These are phyloP conservation scores for Tenodera sinensis DNA, from an alignment of 2,888 invertebrate genomes.

Conservation along the genomic window DNA sequence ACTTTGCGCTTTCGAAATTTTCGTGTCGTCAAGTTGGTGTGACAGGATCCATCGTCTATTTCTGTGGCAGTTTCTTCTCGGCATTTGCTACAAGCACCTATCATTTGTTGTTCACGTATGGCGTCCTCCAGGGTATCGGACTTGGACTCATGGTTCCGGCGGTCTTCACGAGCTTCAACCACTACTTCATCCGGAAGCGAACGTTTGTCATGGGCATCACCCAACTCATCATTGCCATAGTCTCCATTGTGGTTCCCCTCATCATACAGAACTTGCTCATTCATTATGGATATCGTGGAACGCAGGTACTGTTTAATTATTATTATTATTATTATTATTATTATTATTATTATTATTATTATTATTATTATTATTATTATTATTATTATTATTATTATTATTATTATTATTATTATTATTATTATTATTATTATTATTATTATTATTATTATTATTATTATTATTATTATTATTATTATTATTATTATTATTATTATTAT, in stretches of 20 bases:
- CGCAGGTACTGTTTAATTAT: conserved; percentile 38
- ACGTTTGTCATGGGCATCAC: conserved; percentile 70
- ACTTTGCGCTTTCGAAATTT: conserved; percentile 61
- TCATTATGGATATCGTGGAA: conserved; percentile 66
- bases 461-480: no score
- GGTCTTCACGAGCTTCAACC: conserved; percentile 68
- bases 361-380: no score
- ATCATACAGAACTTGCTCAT: conserved; percentile 58
- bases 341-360: no score
- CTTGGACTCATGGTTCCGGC: conserved; percentile 71
- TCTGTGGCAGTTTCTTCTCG: conserved; percentile 59
- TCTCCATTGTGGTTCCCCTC: conserved; percentile 65
- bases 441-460: no score
- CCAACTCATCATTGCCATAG: conserved; percentile 65
- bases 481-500: no score
- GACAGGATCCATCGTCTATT: conserved; percentile 55
- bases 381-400: no score
- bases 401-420: no score
- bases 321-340: no score
- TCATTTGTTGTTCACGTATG: conserved; percentile 62
- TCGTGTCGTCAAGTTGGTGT: conserved; percentile 65
- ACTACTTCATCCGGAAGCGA: conserved; percentile 66
- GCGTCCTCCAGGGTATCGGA: conserved; percentile 62
- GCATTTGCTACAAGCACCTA: conserved; percentile 61
- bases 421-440: no score